Evolutionary conservation across 2,797 vertebrate species (phyloP).

Genomic region (Enteromius viviparus): DNA sequence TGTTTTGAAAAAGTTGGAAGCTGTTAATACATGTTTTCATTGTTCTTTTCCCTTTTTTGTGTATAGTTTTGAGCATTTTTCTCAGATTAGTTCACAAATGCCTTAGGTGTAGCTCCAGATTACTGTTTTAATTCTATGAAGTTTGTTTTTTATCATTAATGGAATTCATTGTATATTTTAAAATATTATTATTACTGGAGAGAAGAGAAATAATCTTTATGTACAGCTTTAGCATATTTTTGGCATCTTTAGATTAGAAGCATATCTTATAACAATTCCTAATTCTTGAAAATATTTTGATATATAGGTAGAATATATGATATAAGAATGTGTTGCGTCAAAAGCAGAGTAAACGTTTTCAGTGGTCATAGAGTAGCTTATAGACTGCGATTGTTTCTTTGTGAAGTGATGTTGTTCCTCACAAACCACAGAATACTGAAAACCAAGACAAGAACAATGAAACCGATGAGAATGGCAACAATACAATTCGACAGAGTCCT

Average conservation of each 20-base stretch:
- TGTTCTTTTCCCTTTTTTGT: neutral
- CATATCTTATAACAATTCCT: neutral
- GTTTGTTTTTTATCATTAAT: neutral
- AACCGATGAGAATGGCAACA: constrained; percentile 82
- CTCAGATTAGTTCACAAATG: neutral
- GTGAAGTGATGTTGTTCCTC: constrained; percentile 81
- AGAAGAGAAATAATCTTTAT: neutral
- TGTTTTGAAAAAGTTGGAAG: neutral
- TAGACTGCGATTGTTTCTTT: constrained; percentile 52
- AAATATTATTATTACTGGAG: neutral
- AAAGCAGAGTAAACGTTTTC: neutral
- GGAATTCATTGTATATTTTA: neutral
- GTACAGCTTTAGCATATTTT: neutral
- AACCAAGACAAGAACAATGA: constrained; percentile 78
- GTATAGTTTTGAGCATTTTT: neutral
- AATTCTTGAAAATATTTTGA: neutral
- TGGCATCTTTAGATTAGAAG: neutral
- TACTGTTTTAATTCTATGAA: neutral
- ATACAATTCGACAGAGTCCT: constrained; percentile 76
- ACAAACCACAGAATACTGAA: constrained; percentile 84
- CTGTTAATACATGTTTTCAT: neutral
- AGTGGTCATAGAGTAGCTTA: neutral
- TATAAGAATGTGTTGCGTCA: neutral
- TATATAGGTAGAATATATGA: neutral
- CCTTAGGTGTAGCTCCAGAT: neutral